Conservation (phyloP, 2,113 vertebrate genomes). For the Nesoenas mayeri region DNA sequence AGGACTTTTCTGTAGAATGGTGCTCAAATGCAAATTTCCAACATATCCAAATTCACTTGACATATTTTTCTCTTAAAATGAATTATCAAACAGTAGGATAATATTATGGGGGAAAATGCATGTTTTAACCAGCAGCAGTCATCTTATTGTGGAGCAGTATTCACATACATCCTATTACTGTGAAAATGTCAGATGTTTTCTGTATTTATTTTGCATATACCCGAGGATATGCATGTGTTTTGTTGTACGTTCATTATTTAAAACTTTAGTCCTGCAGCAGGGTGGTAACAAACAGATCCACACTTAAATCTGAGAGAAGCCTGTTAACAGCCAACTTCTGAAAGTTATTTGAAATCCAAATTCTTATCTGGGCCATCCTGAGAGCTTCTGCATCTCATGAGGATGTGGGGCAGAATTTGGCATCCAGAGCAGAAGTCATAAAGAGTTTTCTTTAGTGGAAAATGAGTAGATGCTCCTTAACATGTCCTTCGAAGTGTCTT, state of each 20-base stretch:
- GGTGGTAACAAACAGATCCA: neutral
- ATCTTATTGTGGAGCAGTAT: neutral
- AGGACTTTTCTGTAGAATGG: slow-evolving; percentile 33
- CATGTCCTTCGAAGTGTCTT: neutral
- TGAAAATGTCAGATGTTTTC: slow-evolving; percentile 11
- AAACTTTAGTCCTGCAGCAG: neutral
- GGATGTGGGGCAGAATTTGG: neutral
- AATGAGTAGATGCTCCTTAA: neutral
- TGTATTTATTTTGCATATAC: slow-evolving; percentile 17
- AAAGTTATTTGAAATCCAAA: neutral
- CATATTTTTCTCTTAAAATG: slow-evolving; percentile 52
- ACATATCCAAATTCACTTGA: slow-evolving; percentile 28
- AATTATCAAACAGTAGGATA: slow-evolving; percentile 16
- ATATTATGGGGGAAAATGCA: neutral
- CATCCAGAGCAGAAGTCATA: neutral
- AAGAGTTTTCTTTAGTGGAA: neutral
- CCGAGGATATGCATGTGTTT: neutral
- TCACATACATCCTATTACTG: neutral
- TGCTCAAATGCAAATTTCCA: slow-evolving; percentile 50
- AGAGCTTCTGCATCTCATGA: neutral
- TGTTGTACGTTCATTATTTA: neutral
- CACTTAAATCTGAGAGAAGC: neutral
- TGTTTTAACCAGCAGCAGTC: neutral
- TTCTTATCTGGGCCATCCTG: fast-evolving
- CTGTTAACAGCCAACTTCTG: neutral